Conservation (phyloP, 2,797 vertebrate species). For the Chromobotia macracanthus region DNA sequence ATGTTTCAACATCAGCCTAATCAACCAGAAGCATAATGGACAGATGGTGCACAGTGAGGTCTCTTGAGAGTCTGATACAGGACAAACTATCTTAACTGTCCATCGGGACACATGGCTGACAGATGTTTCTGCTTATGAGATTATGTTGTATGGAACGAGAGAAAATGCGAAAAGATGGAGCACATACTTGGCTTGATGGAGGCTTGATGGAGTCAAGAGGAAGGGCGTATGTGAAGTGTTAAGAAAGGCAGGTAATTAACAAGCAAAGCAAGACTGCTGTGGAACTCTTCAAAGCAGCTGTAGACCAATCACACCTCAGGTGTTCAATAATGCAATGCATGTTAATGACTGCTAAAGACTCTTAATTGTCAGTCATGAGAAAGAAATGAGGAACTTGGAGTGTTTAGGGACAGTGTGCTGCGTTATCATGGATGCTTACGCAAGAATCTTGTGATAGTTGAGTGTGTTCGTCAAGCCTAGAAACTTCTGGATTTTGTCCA, state of each 20-base stretch:
- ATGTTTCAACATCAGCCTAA: conserved; percentile 52
- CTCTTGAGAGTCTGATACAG: conserved; percentile 49
- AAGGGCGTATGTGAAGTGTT: neutral
- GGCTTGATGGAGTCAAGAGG: neutral
- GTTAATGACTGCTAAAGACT: conserved; percentile 25
- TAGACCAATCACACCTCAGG: conserved; percentile 25
- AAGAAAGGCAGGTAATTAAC: conserved; percentile 15
- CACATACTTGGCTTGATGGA: neutral
- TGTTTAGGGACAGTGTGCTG: conserved; percentile 4
- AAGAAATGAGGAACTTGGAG: conserved; percentile 11
- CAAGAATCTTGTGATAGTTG: conserved; percentile 95
- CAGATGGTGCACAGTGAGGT: conserved; percentile 56
- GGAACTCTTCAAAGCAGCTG: conserved; percentile 39
- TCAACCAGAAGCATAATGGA: conserved; percentile 39
- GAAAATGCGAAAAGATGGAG: neutral
- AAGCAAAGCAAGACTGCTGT: conserved; percentile 1
- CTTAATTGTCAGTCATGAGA: conserved; percentile 31
- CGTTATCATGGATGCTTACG: conserved; percentile 77
- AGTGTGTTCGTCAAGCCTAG: conserved; percentile 84
- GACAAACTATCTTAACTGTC: conserved; percentile 51
- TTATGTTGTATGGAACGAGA: conserved; percentile 54
- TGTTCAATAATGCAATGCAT: conserved; percentile 32
- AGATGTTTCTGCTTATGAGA: conserved; percentile 61
- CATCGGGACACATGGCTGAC: conserved; percentile 50
- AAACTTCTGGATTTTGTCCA: conserved; percentile 98